Percentiles rank a stretch among this genome's conserved stretches.
These are phyloP conservation scores for Coluber constrictor DNA, from an alignment of 2,797 vertebrate species.

Conservation along the genomic window DNA sequence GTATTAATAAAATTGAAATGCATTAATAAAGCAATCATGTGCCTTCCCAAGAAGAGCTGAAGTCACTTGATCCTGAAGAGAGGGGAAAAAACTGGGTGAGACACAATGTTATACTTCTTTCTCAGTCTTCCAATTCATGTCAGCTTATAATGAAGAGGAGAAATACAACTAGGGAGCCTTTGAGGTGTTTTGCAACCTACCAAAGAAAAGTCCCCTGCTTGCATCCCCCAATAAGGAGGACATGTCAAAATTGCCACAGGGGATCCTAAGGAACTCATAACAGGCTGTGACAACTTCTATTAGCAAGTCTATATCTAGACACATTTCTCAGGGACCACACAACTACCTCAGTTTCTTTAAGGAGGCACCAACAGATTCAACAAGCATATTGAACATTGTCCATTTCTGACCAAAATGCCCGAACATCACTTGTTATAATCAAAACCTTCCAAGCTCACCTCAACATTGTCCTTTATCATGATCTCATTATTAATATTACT, in stretches of 20 bases:
- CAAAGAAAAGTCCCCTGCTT: background rate
- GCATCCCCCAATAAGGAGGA: background rate
- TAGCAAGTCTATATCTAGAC: background rate
- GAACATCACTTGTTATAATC: background rate
- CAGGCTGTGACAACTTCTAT: background rate
- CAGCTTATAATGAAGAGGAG: background rate
- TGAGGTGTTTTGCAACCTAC: background rate
- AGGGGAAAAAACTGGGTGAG: rapidly evolving
- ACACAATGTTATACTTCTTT: background rate
- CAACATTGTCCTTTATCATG: background rate
- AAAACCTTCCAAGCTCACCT: background rate
- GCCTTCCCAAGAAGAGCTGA: background rate
- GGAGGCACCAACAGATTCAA: background rate
- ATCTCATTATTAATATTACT: background rate
- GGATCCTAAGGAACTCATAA: background rate
- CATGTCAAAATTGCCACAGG: background rate
- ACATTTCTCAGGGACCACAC: background rate
- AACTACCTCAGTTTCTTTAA: background rate
- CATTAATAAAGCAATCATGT: background rate
- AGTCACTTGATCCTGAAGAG: background rate
- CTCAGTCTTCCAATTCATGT: background rate
- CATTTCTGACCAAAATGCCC: background rate
- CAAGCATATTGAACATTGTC: background rate
- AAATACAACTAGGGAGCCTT: background rate
- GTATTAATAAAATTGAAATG: background rate